Conservation (phyloP, 2,113 vertebrate species). For the Thomomys bottae region DNA sequence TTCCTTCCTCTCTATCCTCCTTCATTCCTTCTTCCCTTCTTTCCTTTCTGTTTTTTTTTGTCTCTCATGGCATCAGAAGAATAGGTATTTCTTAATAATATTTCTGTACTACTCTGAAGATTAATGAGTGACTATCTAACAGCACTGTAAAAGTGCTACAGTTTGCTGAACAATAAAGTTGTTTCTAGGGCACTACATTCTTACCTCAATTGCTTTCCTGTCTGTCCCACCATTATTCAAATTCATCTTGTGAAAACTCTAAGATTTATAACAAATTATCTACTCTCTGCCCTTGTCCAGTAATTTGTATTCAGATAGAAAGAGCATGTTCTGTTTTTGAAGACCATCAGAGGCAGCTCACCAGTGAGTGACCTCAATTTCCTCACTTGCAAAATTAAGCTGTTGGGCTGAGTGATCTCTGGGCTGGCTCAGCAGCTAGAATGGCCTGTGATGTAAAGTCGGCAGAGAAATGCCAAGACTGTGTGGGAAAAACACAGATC, state of each 20-base stretch:
- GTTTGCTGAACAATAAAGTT: neutral
- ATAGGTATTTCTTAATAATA: slow-evolving; percentile 18
- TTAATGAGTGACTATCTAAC: slow-evolving; percentile 24
- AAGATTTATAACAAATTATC: slow-evolving; percentile 44
- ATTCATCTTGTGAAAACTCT: slow-evolving; percentile 34
- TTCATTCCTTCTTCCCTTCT: neutral
- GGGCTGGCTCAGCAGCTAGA: neutral
- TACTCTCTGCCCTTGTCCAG: neutral
- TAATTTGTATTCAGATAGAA: slow-evolving; percentile 35
- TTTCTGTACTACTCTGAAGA: neutral
- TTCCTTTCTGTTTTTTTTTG: neutral
- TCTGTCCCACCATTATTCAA: slow-evolving; percentile 33
- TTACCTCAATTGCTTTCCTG: slow-evolving; percentile 29
- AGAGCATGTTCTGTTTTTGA: slow-evolving; percentile 10
- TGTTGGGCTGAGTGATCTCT: neutral
- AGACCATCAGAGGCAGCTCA: neutral
- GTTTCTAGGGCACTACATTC: neutral
- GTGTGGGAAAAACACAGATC: neutral
- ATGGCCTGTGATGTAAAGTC: slow-evolving; percentile 8
- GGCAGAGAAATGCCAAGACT: neutral
- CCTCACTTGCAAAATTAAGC: slow-evolving; percentile 45
- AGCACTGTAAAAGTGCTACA: slow-evolving; percentile 36
- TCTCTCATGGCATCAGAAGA: neutral
- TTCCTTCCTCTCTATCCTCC: neutral
- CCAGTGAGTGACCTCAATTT: slow-evolving; percentile 19